Evolutionary conservation across 2,113 vertebrate species (phyloP), one percentile per base, ranked within the genome.

Genomic region (Prionailurus viverrinus): DNA sequence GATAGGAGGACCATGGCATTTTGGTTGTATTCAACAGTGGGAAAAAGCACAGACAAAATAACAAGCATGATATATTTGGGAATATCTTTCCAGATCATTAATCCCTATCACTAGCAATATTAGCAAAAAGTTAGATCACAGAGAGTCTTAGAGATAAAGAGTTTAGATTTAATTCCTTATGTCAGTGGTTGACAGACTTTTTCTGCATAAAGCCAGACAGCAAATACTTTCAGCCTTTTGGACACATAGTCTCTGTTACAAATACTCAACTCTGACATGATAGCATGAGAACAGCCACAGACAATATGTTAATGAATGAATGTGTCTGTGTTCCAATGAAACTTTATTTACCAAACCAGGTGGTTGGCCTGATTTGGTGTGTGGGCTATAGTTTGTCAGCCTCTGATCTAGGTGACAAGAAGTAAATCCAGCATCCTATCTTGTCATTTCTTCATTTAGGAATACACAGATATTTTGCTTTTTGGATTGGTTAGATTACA

Each of bases 101-200:
- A 36, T 90, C 45, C 73, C 91, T 21, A 93, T 94, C 10, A 48
- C 9, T 51, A 89, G 89, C 71, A 95, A 39, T 76, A 89, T 51
- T 63, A 94, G 11, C 29, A 39, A 78, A 39, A 85, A 39, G 10
- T 31, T 85, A 55, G 41, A 55, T 23, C 21, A 51, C 39, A 4
- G 71, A 79, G 61, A 73, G 4, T 48, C 31, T 78, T 66, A 93
- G 31, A 39, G 41, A 78, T 66, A 65, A 92, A 61, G 9, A 86
- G 6, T 88, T 65, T 91, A 69, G 4, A 80, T 4, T 80, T 84
- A 66, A 86, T 85, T 94, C 5, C 25, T 39, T 51, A 69, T 21
- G 11, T 33, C 45, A 66, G 29, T 53, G 19, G 7, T 73, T 39
- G 23, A 29, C 4, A 51, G 23, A 9, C 3, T 3, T 91, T 73